phyloP scores from a whole-genome alignment of 35 echinoderm and acorn worm species.

The Lytechinus pictus region DNA sequence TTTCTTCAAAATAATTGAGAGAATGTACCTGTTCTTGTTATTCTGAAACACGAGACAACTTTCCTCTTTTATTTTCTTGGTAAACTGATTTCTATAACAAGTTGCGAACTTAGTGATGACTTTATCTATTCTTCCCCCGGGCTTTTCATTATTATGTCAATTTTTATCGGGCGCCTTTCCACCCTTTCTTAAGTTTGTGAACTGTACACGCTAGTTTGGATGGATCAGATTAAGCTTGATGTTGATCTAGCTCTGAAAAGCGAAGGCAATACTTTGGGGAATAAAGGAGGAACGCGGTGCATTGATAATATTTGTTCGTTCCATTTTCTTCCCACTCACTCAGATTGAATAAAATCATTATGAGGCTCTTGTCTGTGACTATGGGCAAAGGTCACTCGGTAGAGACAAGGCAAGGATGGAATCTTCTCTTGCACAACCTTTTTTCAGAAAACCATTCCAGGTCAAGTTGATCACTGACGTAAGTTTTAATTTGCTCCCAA shows the following conservation, averaged over 20 bases:
- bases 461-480: too few species aligned
- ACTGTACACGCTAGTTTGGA: background rate
- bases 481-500: too few species aligned
- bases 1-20: too few species aligned
- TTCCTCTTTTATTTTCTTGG: background rate
- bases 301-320: background rate
- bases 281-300: background rate
- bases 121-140: background rate
- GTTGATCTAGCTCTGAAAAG: background rate
- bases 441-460: too few species aligned
- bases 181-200: background rate
- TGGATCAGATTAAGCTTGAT: background rate
- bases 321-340: background rate
- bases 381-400: background rate
- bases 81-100: background rate
- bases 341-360: constrained; percentile 7
- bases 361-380: background rate
- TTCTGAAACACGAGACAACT: too few species aligned
- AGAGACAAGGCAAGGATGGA: background rate
- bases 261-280: background rate
- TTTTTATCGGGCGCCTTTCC: background rate
- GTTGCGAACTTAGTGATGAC: background rate
- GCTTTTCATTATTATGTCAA: background rate
- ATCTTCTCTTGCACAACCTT: too few species aligned
- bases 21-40: too few species aligned